Evolutionary conservation across 2,888 invertebrate species (phyloP).

Genomic region (Callinectes sapidus): DNA sequence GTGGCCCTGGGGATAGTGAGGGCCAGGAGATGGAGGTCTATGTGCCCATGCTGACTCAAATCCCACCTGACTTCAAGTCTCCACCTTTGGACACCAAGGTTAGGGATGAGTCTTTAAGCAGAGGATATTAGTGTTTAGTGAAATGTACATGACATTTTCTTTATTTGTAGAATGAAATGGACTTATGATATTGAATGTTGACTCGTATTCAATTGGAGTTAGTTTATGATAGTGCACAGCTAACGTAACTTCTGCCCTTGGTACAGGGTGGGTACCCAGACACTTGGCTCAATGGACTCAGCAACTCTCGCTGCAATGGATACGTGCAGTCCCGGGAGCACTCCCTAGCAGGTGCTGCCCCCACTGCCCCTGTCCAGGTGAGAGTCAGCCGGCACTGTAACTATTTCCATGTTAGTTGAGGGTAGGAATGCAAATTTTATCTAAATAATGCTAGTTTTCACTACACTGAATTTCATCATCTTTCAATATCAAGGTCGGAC

Average conservation of each 20-base stretch:
- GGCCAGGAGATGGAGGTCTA: constrained; percentile 76
- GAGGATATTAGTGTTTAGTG: neutral
- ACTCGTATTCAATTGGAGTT: neutral
- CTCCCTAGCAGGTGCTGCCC: neutral
- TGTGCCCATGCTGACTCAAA: constrained; percentile 74
- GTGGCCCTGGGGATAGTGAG: constrained; percentile 71
- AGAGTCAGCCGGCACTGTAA: neutral
- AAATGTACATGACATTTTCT: neutral
- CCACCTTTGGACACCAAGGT: constrained; percentile 80
- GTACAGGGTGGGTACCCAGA: constrained; percentile 65
- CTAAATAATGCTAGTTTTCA: neutral
- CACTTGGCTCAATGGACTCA: constrained; percentile 59
- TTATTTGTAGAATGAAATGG: neutral
- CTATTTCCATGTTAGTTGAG: neutral
- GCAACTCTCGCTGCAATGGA: constrained; percentile 65
- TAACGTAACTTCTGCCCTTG: neutral
- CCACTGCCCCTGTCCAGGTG: neutral
- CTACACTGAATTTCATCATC: neutral
- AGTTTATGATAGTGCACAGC: neutral
- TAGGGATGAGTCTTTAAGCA: constrained; percentile 58
- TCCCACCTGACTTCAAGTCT: constrained; percentile 74
- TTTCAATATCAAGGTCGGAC: neutral
- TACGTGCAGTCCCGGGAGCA: constrained; percentile 51
- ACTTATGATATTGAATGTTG: neutral
- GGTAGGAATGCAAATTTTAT: neutral